Evolutionary conservation across 2,888 invertebrate species (phyloP).

Genomic region (Phymatocera aterrima): DNA sequence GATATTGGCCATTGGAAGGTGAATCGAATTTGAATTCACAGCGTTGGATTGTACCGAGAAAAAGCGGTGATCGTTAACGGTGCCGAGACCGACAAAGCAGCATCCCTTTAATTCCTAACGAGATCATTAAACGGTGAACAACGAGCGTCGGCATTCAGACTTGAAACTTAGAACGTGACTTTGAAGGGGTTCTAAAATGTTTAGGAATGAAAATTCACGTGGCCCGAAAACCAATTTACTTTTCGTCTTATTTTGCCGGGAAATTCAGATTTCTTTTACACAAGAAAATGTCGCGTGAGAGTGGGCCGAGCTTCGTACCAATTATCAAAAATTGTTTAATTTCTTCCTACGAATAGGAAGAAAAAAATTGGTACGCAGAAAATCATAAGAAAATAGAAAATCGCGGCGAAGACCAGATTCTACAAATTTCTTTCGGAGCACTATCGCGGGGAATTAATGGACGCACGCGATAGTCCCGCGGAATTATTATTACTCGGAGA

Average conservation of each 20-base stretch:
- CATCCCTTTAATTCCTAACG: conserved; percentile 33
- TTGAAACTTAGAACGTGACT: conserved; percentile 24
- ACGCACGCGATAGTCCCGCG: conserved; percentile 9
- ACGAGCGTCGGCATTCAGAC: conserved; percentile 20
- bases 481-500: background rate
- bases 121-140: conserved; percentile 37
- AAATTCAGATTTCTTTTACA: too few species aligned
- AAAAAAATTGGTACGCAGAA: too few species aligned
- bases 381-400: background rate
- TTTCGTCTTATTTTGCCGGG: too few species aligned
- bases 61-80: conserved; percentile 31
- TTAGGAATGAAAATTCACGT: background rate
- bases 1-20: background rate
- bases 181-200: background rate
- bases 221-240: background rate
- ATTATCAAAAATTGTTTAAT: too few species aligned
- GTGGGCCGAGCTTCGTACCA: too few species aligned
- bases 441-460: background rate
- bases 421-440: background rate
- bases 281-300: too few species aligned
- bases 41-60: conserved; percentile 3
- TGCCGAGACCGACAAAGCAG: conserved; percentile 3
- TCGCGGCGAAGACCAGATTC: background rate
- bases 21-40: conserved; percentile 18
- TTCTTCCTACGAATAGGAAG: too few species aligned